A percentile compares a stretch with the other conserved stretches of the same genome.
Evolutionary conservation across 2,797 vertebrate genomes (phyloP).

Genomic region (Mormyrus hasselquistii): DNA sequence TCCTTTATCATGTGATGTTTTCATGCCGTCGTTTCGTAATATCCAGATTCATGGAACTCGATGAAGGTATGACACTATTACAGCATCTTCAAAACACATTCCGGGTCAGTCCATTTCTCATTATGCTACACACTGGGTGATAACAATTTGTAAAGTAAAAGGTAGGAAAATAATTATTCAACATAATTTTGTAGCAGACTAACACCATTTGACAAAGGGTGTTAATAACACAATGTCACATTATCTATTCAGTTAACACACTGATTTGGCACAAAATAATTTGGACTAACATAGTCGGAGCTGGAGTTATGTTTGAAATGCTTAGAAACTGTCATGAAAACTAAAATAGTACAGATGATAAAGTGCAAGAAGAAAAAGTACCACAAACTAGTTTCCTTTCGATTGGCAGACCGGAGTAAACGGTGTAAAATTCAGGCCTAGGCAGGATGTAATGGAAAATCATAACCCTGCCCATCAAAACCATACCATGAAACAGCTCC

Average conservation of each 20-base stretch:
- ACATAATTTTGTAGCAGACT: not conserved
- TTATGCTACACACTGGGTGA: not conserved
- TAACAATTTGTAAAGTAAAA: not conserved
- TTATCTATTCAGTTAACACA: slow-evolving; percentile 1
- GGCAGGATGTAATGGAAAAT: not conserved
- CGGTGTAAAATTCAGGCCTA: not conserved
- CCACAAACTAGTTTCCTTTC: not conserved
- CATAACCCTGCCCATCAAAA: not conserved
- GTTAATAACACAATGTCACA: not conserved
- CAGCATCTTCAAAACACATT: not conserved
- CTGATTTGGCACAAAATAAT: not conserved
- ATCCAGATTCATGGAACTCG: not conserved
- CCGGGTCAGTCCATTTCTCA: not conserved
- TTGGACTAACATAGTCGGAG: not conserved
- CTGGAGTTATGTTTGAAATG: not conserved
- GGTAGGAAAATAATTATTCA: not conserved
- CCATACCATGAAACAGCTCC: not conserved
- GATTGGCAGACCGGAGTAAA: not conserved
- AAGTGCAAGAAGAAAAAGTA: not conserved
- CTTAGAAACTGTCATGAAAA: not conserved
- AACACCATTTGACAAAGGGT: not conserved
- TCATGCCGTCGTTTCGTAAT: not conserved
- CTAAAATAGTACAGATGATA: not conserved
- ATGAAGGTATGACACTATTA: not conserved
- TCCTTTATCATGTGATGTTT: not conserved